Conservation (phyloP, 2,888 invertebrate species). For the Aleiodes leptofemur region DNA sequence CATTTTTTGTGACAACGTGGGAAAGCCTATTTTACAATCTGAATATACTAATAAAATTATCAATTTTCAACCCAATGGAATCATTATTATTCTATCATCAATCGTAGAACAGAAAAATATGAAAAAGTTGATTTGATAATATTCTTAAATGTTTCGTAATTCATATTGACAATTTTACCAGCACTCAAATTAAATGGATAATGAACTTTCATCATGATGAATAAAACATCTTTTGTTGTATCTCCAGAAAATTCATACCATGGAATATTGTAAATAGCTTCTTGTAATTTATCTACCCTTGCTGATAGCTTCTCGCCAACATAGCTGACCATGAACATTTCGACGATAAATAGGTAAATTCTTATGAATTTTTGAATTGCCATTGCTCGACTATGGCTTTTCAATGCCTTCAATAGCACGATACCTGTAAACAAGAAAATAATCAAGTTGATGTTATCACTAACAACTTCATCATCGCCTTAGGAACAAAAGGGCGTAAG, state of each 20-base stretch:
- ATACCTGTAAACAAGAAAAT: conserved; percentile 1
- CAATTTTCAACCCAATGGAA: too few relatives aligned
- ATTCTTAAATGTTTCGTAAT: conserved; percentile 43
- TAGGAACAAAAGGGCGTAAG: too few relatives aligned
- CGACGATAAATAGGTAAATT: conserved; percentile 11
- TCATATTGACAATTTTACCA: conserved; percentile 48
- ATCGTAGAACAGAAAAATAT: conserved; percentile 48
- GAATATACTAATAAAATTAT: too few relatives aligned
- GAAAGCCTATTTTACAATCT: too few relatives aligned
- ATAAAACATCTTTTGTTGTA: conserved; percentile 27
- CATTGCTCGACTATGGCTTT: conserved; percentile 12
- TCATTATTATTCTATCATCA: conserved; percentile 32
- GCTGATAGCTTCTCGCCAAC: neutral
- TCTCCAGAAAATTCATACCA: conserved; percentile 45
- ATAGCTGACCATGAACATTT: conserved; percentile 21
- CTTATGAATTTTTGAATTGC: conserved; percentile 13
- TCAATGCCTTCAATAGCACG: conserved; percentile 11
- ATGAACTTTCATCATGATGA: conserved; percentile 40
- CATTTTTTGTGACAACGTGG: too few relatives aligned
- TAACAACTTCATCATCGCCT: too few relatives aligned
- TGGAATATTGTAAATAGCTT: conserved; percentile 41
- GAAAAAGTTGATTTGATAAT: conserved; percentile 43
- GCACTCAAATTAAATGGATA: conserved; percentile 43
- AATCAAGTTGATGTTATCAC: neutral
- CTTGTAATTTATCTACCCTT: neutral